Percentiles rank a stretch among this genome's conserved stretches.
Conservation (phyloP, 1,140 invertebrate species). For the Argopecten irradians region DNA sequence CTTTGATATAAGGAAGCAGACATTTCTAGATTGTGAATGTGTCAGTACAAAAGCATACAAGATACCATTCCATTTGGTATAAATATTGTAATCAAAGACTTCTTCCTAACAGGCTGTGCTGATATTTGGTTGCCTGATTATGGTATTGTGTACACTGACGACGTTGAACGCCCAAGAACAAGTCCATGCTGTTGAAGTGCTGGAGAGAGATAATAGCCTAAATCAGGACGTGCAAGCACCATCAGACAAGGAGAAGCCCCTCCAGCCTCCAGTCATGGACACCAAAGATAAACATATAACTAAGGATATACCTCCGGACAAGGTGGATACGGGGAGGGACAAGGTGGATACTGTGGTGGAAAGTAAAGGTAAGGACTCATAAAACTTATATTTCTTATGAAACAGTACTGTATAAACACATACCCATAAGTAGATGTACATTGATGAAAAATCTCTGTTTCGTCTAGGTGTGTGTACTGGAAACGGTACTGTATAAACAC, state of each 20-base stretch:
- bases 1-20: no score
- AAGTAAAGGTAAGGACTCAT: background rate
- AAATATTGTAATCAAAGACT: background rate
- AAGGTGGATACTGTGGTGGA: background rate
- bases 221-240: background rate
- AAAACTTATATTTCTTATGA: no score
- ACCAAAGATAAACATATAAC: background rate
- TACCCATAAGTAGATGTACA: no score
- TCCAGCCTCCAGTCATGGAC: background rate
- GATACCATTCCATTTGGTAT: no score
- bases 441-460: no score
- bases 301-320: constrained; percentile 7
- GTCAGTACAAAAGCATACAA: no score
- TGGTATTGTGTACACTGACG: constrained; percentile 91
- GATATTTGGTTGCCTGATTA: constrained; percentile 86
- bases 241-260: background rate
- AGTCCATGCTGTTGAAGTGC: constrained; percentile 25
- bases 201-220: background rate
- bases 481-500: no score
- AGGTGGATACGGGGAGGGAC: background rate
- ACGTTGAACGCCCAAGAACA: constrained; percentile 80
- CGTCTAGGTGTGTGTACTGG: no score
- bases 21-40: no score
- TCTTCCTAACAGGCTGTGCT: constrained; percentile 81
- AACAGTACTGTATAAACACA: no score